Evolutionary conservation across 2,113 vertebrate genomes (phyloP).

Genomic region (Pandion haliaetus): DNA sequence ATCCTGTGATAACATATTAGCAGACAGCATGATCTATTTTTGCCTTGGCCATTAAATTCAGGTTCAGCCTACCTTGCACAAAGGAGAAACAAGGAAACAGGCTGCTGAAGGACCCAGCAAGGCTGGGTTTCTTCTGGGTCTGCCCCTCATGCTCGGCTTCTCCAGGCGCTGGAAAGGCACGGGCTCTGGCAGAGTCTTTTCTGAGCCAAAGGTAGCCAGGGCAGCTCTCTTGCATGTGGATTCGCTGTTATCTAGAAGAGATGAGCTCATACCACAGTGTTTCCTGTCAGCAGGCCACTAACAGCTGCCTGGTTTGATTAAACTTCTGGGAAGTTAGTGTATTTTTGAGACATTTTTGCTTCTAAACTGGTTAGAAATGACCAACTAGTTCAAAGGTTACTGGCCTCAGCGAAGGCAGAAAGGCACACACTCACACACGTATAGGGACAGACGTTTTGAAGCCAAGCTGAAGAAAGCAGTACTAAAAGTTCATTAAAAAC

Average conservation of each 20-base stretch:
- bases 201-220: neutral
- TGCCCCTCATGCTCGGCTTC: neutral
- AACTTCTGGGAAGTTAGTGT: neutral
- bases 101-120: fast-evolving
- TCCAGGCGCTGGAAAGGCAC: neutral
- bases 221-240: neutral
- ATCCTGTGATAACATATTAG: neutral
- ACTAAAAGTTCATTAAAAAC: neutral
- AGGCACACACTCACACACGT: fast-evolving
- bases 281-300: neutral
- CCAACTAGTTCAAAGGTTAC: neutral
- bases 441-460: neutral
- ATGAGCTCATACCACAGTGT: neutral
- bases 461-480: neutral
- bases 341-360: neutral
- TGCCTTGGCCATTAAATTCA: neutral
- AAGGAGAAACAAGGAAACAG: neutral
- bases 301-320: neutral
- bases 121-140: neutral
- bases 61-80: neutral
- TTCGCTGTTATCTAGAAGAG: neutral
- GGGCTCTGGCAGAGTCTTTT: neutral
- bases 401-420: neutral
- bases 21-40: neutral
- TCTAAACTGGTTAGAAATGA: neutral